Evolutionary conservation across 2,888 invertebrate genomes (phyloP).

Genomic region (Conops quadrifasciatus): DNA sequence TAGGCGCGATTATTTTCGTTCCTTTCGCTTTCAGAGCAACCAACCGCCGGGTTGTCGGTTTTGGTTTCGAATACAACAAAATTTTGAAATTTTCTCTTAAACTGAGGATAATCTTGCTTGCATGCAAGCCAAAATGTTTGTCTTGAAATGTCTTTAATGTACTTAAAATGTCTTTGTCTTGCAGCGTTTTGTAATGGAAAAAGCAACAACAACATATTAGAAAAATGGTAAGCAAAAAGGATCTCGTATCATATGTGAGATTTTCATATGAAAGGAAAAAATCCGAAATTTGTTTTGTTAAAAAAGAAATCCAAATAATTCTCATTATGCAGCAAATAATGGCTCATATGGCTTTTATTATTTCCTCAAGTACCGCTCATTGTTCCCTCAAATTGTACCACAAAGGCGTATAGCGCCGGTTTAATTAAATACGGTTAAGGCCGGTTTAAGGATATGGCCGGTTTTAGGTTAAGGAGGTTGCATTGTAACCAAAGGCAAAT

Average conservation of each 20-base stretch:
- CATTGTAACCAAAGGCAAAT: too few species aligned
- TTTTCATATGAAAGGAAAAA: too few species aligned
- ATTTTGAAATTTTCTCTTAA: background rate
- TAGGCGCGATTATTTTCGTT: constrained; percentile 1
- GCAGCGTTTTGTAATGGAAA: background rate
- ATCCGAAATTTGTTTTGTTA: constrained; percentile 5
- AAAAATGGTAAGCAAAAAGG: background rate
- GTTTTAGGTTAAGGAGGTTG: too few species aligned
- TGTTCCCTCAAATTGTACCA: constrained; percentile 10
- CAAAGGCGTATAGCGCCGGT: constrained; percentile 18
- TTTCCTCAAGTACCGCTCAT: constrained; percentile 19
- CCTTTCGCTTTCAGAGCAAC: background rate
- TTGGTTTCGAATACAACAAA: constrained; percentile 20
- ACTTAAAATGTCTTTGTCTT: too few species aligned
- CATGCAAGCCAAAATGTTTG: background rate
- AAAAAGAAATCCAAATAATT: background rate
- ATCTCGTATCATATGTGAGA: background rate
- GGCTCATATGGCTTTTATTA: constrained; percentile 27
- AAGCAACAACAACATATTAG: background rate
- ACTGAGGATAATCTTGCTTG: constrained; percentile 9
- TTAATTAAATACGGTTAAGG: too few species aligned
- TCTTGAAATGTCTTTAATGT: background rate
- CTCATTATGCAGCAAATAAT: constrained; percentile 3
- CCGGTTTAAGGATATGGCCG: too few species aligned
- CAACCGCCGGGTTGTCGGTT: background rate